Percentiles rank a stretch among this genome's conserved stretches.
Conservation (phyloP, 2,888 invertebrate species). For the Folsomia manolachei region DNA sequence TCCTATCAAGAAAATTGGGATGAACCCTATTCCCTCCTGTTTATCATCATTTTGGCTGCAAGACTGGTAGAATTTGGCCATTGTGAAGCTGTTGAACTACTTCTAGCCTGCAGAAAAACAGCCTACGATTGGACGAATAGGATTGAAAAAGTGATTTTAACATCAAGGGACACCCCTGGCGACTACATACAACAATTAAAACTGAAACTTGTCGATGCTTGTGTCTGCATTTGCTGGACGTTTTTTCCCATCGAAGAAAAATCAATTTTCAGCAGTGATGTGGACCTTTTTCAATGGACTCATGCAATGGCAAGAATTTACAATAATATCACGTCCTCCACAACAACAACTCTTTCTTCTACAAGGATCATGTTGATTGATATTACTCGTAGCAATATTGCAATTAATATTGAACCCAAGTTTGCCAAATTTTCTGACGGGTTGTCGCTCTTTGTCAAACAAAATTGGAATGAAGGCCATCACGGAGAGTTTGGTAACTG, state of each 20-base stretch:
- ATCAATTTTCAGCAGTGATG: background rate
- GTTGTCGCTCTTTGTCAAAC: background rate
- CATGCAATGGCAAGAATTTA: background rate
- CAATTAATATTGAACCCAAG: background rate
- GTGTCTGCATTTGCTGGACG: background rate
- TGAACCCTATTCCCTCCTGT: background rate
- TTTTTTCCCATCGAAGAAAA: background rate
- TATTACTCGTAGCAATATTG: background rate
- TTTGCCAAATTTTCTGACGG: background rate
- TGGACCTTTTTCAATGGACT: background rate
- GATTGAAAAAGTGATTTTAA: background rate
- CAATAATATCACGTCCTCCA: background rate
- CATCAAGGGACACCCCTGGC: background rate
- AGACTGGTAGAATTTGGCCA: background rate
- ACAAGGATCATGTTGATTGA: background rate
- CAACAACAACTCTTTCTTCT: background rate
- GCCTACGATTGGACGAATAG: background rate
- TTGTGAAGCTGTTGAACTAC: background rate
- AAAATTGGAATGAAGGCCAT: background rate
- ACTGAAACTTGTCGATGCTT: background rate
- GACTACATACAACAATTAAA: background rate
- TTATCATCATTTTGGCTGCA: background rate
- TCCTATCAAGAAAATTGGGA: slow-evolving; percentile 13
- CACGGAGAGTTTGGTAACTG: background rate
- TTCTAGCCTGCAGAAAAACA: background rate